These are phyloP conservation scores for Perdix hodgsoniae DNA, from an alignment of 2,797 vertebrate genomes.

Conservation along the genomic window DNA sequence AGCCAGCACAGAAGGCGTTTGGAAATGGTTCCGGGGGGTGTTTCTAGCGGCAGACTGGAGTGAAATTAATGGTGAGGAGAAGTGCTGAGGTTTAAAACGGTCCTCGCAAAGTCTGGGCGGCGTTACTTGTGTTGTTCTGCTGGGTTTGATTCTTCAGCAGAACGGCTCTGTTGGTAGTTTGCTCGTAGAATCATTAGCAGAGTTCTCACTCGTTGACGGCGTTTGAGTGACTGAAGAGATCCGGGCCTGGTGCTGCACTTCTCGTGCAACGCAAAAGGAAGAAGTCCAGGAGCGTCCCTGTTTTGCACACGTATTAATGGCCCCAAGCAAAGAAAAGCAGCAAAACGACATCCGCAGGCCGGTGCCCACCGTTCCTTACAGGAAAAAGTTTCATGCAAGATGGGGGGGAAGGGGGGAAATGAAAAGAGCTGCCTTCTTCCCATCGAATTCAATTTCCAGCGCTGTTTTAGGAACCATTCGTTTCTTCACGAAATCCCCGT, in stretches of 20 bases:
- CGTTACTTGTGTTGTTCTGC: not conserved
- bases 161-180: constrained; percentile 50
- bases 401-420: too few relatives aligned
- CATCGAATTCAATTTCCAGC: not conserved
- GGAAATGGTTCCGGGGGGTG: not conserved
- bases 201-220: not conserved
- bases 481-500: not conserved
- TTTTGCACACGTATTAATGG: not conserved
- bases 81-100: not conserved
- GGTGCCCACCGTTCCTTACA: not conserved
- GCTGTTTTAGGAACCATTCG: not conserved
- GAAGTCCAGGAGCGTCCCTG: not conserved
- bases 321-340: not conserved
- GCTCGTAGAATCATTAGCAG: not conserved
- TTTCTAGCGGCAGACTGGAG: not conserved
- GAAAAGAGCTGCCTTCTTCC: not conserved
- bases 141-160: not conserved
- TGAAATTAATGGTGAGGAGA: not conserved
- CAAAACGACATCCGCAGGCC: not conserved
- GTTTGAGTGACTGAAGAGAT: not conserved
- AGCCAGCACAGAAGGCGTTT: fast-evolving
- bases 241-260: not conserved
- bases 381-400: not conserved
- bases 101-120: not conserved
- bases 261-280: not conserved